These are phyloP conservation scores for Megalops atlanticus DNA, from an alignment of 2,113 vertebrate genomes.

Conservation along the genomic window DNA sequence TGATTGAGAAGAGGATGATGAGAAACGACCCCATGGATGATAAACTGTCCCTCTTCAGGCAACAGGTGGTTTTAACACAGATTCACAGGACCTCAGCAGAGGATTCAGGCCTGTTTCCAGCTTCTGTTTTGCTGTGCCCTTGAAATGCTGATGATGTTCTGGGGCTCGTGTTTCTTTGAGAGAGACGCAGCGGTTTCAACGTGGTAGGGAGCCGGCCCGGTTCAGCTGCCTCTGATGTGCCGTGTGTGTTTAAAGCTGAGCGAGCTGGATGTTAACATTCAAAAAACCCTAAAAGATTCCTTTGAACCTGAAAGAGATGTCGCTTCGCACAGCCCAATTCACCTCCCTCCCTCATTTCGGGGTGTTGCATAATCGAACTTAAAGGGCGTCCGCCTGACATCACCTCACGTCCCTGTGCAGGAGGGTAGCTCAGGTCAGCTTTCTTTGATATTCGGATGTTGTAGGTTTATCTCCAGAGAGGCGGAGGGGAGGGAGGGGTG, in stretches of 20 bases:
- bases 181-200: background rate
- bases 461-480: no score
- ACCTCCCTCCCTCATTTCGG: background rate
- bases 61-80: slow-evolving; percentile 79
- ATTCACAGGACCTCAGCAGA: background rate
- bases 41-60: slow-evolving; percentile 88
- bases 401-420: no score
- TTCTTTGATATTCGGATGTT: no score
- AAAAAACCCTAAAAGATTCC: background rate
- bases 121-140: background rate
- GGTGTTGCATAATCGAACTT: background rate
- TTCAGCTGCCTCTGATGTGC: background rate
- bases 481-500: no score
- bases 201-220: background rate
- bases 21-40: slow-evolving; percentile 87
- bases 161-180: background rate
- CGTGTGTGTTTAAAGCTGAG: slow-evolving; percentile 1
- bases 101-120: background rate
- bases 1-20: slow-evolving; percentile 92
- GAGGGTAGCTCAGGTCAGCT: no score
- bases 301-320: slow-evolving; percentile 32
- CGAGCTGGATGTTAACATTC: slow-evolving; percentile 12
- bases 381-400: no score
- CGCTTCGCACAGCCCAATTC: slow-evolving; percentile 1
- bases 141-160: background rate